Base-by-base conservation (phyloP, 2,797 vertebrate species). In the Anabacerthia variegaticeps region DNA sequence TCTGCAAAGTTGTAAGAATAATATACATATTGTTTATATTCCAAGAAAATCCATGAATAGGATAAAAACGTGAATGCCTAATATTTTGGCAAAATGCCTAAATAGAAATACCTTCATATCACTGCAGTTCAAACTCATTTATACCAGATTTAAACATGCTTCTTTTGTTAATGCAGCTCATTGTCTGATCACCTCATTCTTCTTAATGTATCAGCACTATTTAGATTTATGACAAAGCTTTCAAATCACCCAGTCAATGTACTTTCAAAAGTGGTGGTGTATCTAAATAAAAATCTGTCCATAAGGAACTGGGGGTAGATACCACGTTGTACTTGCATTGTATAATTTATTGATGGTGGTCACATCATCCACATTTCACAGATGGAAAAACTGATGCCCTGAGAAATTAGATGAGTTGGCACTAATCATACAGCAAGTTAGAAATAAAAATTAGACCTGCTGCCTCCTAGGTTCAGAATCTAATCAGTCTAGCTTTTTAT, bases 261-360 rank as follows among this genome's bases (percentile, higher is more conserved):
- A 61, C 92, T 88, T 91, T 94, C 81, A 82, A 77, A 95, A 83
- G 85, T 92, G 54, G 56, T 74, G 23, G 36, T 88, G 43, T 77
- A 85, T 75, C 85, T 92, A 91, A 96, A 96, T 83, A 95, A 91
- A 92, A 95, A 80, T 73, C 88, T 79, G 49, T 74, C 80, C 56
- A 26, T 34, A n/a, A 92, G 69, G 61, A 61, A 85, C n/a, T 51
- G 9, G 36, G 16, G 16, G 21, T 76, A 71, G 61, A 41, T 51
- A 68, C 75, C 69, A 66, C 5, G 0, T 16, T 86, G 67, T 21
- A 78, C 46, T 91, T 76, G 34, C 2, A 10, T 75, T 26, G 44
- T 54, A 14, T 21, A 46, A 51, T 93, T 94, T 92, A 87, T 76
- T 71, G 82, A 75, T 54, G 48, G 34, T 36, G 32, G 58, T 78